Conservation (phyloP, 2,888 invertebrate species). For the Sarcophaga subvicina region DNA sequence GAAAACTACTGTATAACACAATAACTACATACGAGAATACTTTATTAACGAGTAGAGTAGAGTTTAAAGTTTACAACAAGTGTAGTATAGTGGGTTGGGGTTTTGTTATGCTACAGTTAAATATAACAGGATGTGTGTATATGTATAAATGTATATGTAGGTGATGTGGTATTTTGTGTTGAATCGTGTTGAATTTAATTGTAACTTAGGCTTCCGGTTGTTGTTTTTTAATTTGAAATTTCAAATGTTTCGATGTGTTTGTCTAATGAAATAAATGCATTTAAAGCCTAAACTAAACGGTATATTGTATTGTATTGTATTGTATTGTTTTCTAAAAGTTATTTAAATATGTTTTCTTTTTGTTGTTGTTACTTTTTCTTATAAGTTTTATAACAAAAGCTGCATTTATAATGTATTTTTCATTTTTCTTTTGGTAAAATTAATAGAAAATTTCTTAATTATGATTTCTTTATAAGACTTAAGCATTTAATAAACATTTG, state of each 20-base stretch:
- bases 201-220: neutral
- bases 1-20: neutral
- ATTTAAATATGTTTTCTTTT: neutral
- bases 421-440: neutral
- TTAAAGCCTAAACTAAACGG: neutral
- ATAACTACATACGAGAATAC: no score
- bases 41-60: no score
- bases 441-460: neutral
- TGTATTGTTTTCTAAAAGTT: neutral
- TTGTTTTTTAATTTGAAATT: no score
- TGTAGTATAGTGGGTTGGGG: no score
- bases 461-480: neutral
- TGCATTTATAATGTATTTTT: neutral
- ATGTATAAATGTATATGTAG: neutral
- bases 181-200: neutral
- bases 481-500: no score
- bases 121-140: neutral
- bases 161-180: neutral
- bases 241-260: conserved; percentile 26
- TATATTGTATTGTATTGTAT: neutral
- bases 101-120: no score
- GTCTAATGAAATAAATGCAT: conserved; percentile 8
- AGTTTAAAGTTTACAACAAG: no score
- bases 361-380: neutral
- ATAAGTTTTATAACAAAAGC: no score